Conservation (phyloP, 2,888 invertebrate species). For the Eumacrocentrus americanus region DNA sequence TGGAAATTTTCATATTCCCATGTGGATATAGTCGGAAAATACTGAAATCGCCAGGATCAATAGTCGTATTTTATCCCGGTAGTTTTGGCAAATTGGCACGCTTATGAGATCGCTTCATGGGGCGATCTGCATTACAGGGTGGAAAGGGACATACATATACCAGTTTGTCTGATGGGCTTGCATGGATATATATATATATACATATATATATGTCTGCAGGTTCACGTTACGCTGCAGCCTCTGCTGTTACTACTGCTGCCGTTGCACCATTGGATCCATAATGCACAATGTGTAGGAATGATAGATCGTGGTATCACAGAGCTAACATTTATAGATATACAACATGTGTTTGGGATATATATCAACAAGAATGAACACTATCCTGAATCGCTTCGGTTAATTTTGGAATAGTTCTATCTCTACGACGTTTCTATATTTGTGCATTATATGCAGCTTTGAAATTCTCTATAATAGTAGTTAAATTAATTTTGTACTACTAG, state of each 20-base stretch:
- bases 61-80: constrained; percentile 18
- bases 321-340: too few species aligned
- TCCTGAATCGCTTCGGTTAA: background rate
- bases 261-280: constrained; percentile 20
- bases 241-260: background rate
- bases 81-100: constrained; percentile 23
- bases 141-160: background rate
- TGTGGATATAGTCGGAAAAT: background rate
- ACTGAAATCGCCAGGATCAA: too few species aligned
- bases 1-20: background rate
- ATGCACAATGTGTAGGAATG: constrained; percentile 19
- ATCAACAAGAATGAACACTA: background rate
- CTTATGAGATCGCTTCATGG: constrained; percentile 22
- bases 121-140: constrained; percentile 12
- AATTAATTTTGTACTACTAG: too few species aligned
- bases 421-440: background rate
- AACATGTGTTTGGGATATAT: too few species aligned
- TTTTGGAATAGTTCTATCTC: background rate
- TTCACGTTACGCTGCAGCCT: background rate
- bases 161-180: constrained; percentile 11
- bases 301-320: too few species aligned
- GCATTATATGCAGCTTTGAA: background rate
- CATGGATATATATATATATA: background rate
- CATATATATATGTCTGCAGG: constrained; percentile 12
- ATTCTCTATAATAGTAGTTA: too few species aligned